Evolutionary conservation across 2,888 invertebrate genomes (phyloP).

Genomic region (Actias luna): DNA sequence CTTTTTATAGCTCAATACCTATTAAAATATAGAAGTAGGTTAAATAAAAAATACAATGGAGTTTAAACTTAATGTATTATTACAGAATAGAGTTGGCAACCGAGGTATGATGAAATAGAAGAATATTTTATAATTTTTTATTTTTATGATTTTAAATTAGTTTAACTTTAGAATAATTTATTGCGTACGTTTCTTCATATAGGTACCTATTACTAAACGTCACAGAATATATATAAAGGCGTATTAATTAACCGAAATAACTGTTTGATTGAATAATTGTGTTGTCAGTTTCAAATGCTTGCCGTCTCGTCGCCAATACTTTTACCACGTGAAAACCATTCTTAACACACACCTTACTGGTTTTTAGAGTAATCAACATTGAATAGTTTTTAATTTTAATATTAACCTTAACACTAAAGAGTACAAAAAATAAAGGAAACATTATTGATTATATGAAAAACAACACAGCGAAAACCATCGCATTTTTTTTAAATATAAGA

Average conservation of each 20-base stretch:
- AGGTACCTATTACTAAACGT: slow-evolving; percentile 11
- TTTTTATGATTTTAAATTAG: neutral
- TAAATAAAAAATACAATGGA: neutral
- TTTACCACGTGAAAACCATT: slow-evolving; percentile 36
- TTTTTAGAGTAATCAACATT: slow-evolving; percentile 81
- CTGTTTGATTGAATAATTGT: neutral
- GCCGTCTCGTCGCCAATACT: neutral
- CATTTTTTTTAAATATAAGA: slow-evolving; percentile 72
- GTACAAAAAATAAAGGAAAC: slow-evolving; percentile 83
- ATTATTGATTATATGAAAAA: slow-evolving; percentile 81
- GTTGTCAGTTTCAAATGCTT: neutral
- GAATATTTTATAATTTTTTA: neutral
- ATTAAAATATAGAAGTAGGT: neutral
- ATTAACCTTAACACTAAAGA: slow-evolving; percentile 80
- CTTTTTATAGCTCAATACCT: neutral
- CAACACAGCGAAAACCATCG: slow-evolving; percentile 78
- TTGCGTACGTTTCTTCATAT: neutral
- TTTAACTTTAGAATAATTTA: neutral
- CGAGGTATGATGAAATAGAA: neutral
- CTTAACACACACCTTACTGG: slow-evolving; percentile 76
- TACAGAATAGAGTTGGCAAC: neutral
- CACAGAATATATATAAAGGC: neutral
- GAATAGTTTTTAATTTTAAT: slow-evolving; percentile 77
- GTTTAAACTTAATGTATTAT: neutral
- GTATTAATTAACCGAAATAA: neutral